These are phyloP conservation scores for Saguinus midas DNA, from an alignment of 2,113 vertebrate genomes.

Conservation along the genomic window DNA sequence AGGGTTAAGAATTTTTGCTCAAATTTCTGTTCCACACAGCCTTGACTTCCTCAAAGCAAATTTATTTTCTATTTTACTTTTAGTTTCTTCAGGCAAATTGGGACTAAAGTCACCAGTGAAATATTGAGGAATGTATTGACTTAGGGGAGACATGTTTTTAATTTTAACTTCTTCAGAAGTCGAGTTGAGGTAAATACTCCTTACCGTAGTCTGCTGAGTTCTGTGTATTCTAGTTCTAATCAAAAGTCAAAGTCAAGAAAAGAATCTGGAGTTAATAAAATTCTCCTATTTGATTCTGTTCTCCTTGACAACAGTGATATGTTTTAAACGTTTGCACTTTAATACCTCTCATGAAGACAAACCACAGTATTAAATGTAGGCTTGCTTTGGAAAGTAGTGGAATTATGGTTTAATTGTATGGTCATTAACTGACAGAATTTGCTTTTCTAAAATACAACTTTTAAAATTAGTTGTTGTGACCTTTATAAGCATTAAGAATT, in stretches of 20 bases:
- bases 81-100: constrained; percentile 44
- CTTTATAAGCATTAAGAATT: constrained; percentile 68
- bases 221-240: not conserved
- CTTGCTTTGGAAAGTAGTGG: not conserved
- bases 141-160: not conserved
- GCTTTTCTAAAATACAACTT: constrained; percentile 36
- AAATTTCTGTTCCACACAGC: constrained; percentile 1
- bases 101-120: not conserved
- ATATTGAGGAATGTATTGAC: not conserved
- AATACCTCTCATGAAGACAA: not conserved
- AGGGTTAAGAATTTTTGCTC: constrained; percentile 21
- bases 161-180: constrained; percentile 42
- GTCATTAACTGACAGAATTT: constrained; percentile 32
- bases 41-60: not conserved
- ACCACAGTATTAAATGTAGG: not conserved
- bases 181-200: not conserved
- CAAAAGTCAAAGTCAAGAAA: not conserved
- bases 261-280: not conserved
- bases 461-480: constrained; percentile 20
- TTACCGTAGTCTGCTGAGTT: not conserved
- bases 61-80: constrained; percentile 30
- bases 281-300: not conserved
- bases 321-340: not conserved
- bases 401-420: not conserved
- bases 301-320: not conserved